A percentile compares a stretch with the other conserved stretches of the same genome.
Evolutionary conservation across 2,797 vertebrate species (phyloP).

Genomic region (Trachops cirrhosus): DNA sequence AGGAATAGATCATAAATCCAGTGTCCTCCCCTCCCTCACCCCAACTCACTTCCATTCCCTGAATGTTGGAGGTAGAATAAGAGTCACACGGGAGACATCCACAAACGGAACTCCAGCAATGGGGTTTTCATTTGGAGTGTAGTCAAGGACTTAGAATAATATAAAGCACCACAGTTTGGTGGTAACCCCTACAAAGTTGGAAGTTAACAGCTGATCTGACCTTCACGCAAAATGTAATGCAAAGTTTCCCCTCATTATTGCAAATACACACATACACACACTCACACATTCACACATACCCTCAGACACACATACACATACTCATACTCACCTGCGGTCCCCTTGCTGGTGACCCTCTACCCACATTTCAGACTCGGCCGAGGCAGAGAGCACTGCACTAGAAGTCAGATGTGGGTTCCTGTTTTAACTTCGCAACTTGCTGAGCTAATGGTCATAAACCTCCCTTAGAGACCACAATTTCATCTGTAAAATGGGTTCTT

Average conservation of each 20-base stretch:
- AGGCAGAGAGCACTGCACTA: background rate
- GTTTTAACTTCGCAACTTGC: background rate
- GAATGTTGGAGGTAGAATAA: background rate
- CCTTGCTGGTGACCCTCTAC: background rate
- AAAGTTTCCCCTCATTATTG: background rate
- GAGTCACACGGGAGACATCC: background rate
- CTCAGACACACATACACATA: conserved; percentile 3
- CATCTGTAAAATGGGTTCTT: background rate
- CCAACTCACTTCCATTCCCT: background rate
- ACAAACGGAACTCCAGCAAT: background rate
- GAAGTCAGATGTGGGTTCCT: background rate
- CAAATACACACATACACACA: background rate
- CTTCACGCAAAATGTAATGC: background rate
- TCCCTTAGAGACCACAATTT: background rate
- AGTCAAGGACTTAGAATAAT: background rate
- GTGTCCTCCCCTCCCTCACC: background rate
- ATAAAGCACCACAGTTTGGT: background rate
- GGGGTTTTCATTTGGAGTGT: background rate
- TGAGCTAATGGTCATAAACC: background rate
- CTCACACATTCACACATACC: background rate
- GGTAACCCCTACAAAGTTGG: background rate
- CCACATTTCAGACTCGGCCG: background rate
- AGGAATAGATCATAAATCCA: background rate
- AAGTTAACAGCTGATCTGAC: background rate
- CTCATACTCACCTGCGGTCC: background rate